These are phyloP conservation scores for Phymorhynchus buccinoides DNA, from an alignment of 1,140 invertebrate genomes.

Conservation along the genomic window DNA sequence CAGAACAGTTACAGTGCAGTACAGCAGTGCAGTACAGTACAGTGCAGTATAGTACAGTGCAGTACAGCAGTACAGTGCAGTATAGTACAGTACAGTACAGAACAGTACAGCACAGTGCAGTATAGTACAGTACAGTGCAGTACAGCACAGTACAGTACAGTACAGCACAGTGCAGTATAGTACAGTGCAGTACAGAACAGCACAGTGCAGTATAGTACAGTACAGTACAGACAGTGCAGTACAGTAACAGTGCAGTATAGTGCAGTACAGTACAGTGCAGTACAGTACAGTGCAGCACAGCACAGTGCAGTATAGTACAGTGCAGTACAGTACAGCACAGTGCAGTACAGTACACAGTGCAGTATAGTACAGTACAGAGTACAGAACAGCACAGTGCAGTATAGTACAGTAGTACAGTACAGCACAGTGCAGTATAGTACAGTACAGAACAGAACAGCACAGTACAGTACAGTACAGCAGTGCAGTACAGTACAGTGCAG, in stretches of 20 bases:
- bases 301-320: slow-evolving; percentile 22
- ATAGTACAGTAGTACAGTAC: slow-evolving; percentile 12
- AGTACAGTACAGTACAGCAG: too few relatives aligned
- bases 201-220: not conserved
- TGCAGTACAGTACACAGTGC: slow-evolving; percentile 18
- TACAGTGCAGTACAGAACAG: slow-evolving; percentile 31
- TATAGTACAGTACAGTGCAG: not conserved
- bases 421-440: too few relatives aligned
- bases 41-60: too few relatives aligned
- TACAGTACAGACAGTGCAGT: slow-evolving; percentile 36
- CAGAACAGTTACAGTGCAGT: too few relatives aligned
- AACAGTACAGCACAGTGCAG: too few relatives aligned
- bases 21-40: too few relatives aligned
- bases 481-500: too few relatives aligned
- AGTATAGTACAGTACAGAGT: slow-evolving; percentile 36
- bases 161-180: not conserved
- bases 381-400: not conserved
- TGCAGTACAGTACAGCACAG: slow-evolving; percentile 30
- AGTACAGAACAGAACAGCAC: too few relatives aligned
- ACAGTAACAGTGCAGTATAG: slow-evolving; percentile 31
- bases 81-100: too few relatives aligned
- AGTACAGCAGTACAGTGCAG: too few relatives aligned
- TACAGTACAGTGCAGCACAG: slow-evolving; percentile 29
- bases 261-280: slow-evolving; percentile 38
- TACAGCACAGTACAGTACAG: not conserved